A percentile compares a stretch with the other conserved stretches of the same genome.
These are phyloP conservation scores for Nautilus pompilius DNA, from an alignment of 1,140 invertebrate species.

Conservation along the genomic window DNA sequence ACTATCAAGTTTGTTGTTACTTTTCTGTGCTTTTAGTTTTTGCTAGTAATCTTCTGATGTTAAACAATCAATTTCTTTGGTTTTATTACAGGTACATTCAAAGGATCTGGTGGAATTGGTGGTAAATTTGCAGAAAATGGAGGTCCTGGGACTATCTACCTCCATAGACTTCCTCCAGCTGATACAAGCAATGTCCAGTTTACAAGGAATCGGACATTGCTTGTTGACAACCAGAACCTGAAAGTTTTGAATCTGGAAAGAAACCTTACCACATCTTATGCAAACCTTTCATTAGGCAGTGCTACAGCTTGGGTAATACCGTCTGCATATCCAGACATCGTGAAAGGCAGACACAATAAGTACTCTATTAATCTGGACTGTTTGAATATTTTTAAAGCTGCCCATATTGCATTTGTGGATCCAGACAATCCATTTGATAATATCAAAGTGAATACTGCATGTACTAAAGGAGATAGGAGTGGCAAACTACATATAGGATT, in stretches of 20 bases:
- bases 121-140: conserved; percentile 28
- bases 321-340: conserved; percentile 23
- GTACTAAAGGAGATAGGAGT: conserved; percentile 30
- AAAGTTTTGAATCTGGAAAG: conserved; percentile 16
- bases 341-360: conserved; percentile 4
- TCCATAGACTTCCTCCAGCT: conserved; percentile 27
- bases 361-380: conserved; percentile 13
- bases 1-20: neutral
- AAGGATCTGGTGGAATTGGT: conserved; percentile 25
- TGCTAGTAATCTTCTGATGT: neutral
- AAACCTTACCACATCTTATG: conserved; percentile 26
- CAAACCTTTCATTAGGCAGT: conserved; percentile 16
- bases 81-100: conserved; percentile 26
- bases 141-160: conserved; percentile 37
- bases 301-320: conserved; percentile 33
- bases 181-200: conserved; percentile 6
- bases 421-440: conserved; percentile 8
- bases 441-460: conserved; percentile 18
- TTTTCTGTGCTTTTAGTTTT: neutral
- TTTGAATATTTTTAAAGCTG: conserved; percentile 28
- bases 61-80: neutral
- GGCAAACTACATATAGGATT: conserved; percentile 38
- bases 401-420: conserved; percentile 30
- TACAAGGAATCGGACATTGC: conserved; percentile 30
- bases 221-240: conserved; percentile 25